phyloP scores from a whole-genome alignment of 2,113 vertebrate genomes.

The Anas platyrhynchos region DNA sequence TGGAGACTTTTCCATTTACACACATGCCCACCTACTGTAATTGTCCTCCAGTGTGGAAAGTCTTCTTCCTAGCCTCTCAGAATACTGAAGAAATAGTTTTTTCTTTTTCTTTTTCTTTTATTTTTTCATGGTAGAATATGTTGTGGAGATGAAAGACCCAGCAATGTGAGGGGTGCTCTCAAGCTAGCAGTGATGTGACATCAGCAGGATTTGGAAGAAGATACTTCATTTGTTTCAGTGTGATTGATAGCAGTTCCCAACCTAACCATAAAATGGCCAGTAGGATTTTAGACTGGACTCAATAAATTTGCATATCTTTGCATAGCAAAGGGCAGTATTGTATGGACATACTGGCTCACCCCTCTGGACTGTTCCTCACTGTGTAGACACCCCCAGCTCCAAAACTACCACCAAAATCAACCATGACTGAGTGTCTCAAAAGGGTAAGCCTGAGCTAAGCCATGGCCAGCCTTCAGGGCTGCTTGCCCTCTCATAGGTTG shows the following conservation, averaged over 20 bases:
- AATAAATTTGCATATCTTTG: background rate
- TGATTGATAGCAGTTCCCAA: background rate
- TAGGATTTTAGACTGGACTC: background rate
- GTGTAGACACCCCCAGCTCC: fast-evolving
- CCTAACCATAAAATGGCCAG: no score
- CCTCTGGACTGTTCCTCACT: background rate
- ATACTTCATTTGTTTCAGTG: background rate
- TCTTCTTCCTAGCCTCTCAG: background rate
- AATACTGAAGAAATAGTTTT: background rate
- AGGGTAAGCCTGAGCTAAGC: fast-evolving
- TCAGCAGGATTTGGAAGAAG: background rate
- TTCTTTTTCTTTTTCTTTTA: no score
- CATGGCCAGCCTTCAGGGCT: background rate
- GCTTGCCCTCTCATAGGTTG: background rate
- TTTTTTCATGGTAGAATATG: background rate
- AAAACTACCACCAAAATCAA: background rate
- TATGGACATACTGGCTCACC: background rate
- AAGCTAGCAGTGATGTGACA: background rate
- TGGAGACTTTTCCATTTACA: background rate
- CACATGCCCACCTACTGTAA: fast-evolving
- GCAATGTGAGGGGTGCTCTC: background rate
- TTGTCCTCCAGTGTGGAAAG: background rate
- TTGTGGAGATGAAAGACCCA: background rate
- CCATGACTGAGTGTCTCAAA: fast-evolving
- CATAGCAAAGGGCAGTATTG: background rate